Base-by-base conservation (phyloP, 2,888 invertebrate genomes). In the Pristionchus exspectatus region DNA sequence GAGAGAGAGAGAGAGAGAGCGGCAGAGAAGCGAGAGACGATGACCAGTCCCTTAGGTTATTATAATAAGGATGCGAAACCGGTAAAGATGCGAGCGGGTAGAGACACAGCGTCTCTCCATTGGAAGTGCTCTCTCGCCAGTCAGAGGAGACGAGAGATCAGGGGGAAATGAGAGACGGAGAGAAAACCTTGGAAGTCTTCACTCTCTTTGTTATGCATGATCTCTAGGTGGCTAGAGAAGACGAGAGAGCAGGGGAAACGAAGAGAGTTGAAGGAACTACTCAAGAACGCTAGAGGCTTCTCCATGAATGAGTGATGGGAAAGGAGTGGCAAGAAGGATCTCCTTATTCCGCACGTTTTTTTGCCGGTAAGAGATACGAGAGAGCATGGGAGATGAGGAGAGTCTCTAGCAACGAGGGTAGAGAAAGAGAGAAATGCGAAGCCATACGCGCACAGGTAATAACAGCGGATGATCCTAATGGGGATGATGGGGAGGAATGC, bases 1-100 rank as follows among this genome's bases (percentile, higher is more conserved):
- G 38, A 3, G 44, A 50, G 12, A 50, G 44, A 27, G 69, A 27
- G n/a, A 38, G 74, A 38, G 30, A 50, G 88, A 88, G 72, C 81
- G 74, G 9, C 81, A 63, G 88, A 63, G 59, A 54, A 33, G 77
- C 44, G 16, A 33, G 30, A 56, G 81, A 24, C 3, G 16, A n/a
- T 33, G 50, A 18, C 81, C n/a, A 33, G 81, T 81, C 50, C 50
- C 50, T 54, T 50, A 81, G 81, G 81, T 81, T 81, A 81, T 81
- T 81, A 81, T 81, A 81, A 81, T 81, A 54, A 81, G 81, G 81
- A 81, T 50, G 77, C 44, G 77, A 81, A 81, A 81, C 81, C 81
- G 81, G 81, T 81, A 81, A 81, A 54, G 81, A 81, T 24, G 44
- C 77, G 44, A n/a, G 77, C 24, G 69, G 72, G 81, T 44, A 81